Conservation (phyloP, 2,888 invertebrate genomes). For the Alsophila aescularia region DNA sequence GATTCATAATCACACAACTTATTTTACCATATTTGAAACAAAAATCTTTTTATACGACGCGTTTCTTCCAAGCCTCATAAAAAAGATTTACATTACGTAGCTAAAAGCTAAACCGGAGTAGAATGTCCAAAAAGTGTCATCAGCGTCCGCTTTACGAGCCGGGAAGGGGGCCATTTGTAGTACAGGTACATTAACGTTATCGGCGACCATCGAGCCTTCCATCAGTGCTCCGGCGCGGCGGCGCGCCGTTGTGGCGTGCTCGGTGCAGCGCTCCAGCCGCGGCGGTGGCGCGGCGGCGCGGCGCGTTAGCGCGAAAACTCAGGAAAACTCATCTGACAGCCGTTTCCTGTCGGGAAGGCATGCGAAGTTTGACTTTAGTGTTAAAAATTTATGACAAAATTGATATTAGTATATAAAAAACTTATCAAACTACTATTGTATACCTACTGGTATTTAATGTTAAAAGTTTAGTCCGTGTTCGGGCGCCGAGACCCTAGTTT, state of each 20-base stretch:
- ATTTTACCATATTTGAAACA: not conserved
- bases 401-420: too few relatives aligned
- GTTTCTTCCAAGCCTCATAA: too few relatives aligned
- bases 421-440: too few relatives aligned
- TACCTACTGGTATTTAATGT: too few relatives aligned
- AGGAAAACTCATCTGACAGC: too few relatives aligned
- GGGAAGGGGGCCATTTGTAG: conserved; percentile 44
- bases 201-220: conserved; percentile 4
- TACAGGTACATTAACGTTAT: conserved; percentile 46
- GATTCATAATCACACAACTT: too few relatives aligned
- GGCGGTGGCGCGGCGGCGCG: not conserved
- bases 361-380: too few relatives aligned
- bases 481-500: too few relatives aligned
- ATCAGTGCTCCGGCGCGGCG: not conserved
- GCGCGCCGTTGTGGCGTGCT: conserved; percentile 5
- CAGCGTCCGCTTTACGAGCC: conserved; percentile 12
- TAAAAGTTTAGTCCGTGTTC: too few relatives aligned
- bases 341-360: too few relatives aligned
- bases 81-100: conserved; percentile 10
- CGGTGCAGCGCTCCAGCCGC: not conserved
- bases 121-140: conserved; percentile 10
- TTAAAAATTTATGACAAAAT: too few relatives aligned
- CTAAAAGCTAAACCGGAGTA: conserved; percentile 19
- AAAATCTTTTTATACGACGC: not conserved
- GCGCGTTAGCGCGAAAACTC: too few relatives aligned